These are phyloP conservation scores for Punctoribates punctum DNA, from an alignment of 2,888 invertebrate species.

Conservation along the genomic window DNA sequence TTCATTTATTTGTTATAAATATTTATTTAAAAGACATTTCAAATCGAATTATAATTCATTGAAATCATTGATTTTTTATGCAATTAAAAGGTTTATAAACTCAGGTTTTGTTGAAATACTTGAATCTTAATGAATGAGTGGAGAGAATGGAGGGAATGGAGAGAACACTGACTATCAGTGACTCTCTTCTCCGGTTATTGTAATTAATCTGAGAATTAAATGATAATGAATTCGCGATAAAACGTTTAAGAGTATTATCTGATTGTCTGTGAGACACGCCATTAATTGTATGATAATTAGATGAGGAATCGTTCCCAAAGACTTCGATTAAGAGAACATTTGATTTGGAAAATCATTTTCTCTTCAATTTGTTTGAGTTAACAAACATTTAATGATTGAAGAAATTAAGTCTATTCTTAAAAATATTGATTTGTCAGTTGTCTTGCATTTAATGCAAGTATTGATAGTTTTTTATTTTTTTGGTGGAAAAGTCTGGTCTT, in stretches of 20 bases:
- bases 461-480: too few species aligned
- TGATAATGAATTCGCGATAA: background rate
- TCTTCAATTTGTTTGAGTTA: too few species aligned
- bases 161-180: background rate
- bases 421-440: too few species aligned
- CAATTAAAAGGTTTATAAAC: conserved; percentile 12
- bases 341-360: too few species aligned
- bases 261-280: background rate
- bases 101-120: background rate
- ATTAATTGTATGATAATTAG: background rate
- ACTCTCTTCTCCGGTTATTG: background rate
- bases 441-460: too few species aligned
- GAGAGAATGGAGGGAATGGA: too few species aligned
- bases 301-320: background rate
- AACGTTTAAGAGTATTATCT: background rate
- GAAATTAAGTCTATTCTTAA: too few species aligned
- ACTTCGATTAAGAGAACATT: background rate
- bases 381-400: too few species aligned
- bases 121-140: background rate
- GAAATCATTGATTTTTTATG: background rate
- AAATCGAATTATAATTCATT: background rate
- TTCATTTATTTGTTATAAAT: background rate
- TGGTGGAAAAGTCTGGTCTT: background rate
- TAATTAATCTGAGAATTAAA: conserved; percentile 4
- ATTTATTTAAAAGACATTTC: background rate